Percentiles rank a stretch among this genome's conserved stretches.
These are phyloP conservation scores for Sinopyrophorus schimmeli DNA, from an alignment of 2,888 invertebrate genomes.

Conservation along the genomic window DNA sequence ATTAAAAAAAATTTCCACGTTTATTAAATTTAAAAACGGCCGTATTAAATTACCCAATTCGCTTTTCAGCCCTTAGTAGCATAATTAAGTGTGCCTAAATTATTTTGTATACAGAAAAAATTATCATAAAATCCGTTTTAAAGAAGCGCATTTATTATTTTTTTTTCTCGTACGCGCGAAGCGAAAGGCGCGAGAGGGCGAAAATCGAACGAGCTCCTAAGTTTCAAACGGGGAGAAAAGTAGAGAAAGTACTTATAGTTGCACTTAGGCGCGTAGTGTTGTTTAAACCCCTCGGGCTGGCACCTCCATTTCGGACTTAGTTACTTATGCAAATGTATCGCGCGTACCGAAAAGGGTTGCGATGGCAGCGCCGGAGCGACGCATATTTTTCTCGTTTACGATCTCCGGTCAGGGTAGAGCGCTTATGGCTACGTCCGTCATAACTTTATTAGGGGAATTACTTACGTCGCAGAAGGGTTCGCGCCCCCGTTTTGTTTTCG, in stretches of 20 bases:
- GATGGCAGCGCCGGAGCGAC: conserved; percentile 13
- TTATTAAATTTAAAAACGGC: no score
- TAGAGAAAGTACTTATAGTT: conserved; percentile 17
- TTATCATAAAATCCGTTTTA: no score
- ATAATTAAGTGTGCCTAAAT: no score
- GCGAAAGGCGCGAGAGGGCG: no score
- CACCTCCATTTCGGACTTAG: conserved; percentile 29
- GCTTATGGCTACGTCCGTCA: conserved; percentile 6
- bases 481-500: neutral
- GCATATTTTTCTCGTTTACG: conserved; percentile 25
- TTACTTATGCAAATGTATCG: conserved; percentile 33
- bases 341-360: conserved; percentile 20
- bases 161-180: no score
- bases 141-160: no score
- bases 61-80: no score
- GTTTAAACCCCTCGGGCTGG: conserved; percentile 28
- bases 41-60: no score
- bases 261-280: conserved; percentile 26
- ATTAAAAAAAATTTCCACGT: no score
- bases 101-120: no score
- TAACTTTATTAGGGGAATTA: conserved; percentile 19
- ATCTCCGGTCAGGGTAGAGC: conserved; percentile 6
- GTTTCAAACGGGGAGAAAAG: no score
- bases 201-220: no score
- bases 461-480: conserved; percentile 1